Evolutionary conservation across 2,888 invertebrate species (phyloP), one percentile per base, ranked within the genome.

Genomic region (Troides oblongomaculatus): DNA sequence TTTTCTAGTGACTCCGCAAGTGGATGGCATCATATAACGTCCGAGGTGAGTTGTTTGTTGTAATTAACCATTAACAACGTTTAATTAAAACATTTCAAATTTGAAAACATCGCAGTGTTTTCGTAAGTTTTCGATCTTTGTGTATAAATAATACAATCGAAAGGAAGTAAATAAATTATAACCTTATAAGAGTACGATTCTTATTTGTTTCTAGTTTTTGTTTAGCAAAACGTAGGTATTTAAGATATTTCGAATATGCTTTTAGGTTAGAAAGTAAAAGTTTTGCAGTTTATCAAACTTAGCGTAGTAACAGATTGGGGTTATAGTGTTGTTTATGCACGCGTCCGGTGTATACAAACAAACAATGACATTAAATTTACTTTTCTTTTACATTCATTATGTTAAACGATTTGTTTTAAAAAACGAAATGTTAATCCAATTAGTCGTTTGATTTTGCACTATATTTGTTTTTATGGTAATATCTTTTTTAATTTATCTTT

Each of bases 1-100:
- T 94, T 95, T 86, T 96, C 96, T 74, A 96, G 95, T 87, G 95
- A 95, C 86, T 95, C 95, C 78, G 95, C 95, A 76, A 94, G 94
- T 87, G 94, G 93, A 82, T 93, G 94, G 89, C 95, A 94, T 85
- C 94, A 94, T 86, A 93, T 94, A 84, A 93, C 94, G 74, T 94
- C 95, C 80, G 95, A 95, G 93, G 95, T 95, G 88, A 83, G 85
- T 73, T 70, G 64, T 70, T 73, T 70, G 64, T 70, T 17, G 50
- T 70, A 57, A 67, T 57, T 50, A 43, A 64, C 61, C 64, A 67
- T 64, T 66, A 66, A 53, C 5, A 70, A 25, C 46, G 53, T 63
- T 59, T 70, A 59, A 30, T 59, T 60, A 63, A 62, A 69, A 62
- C 57, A 58, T 50, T 58, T 36, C 25, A 62, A 50, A 62, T 50